Evolutionary conservation across 1,140 invertebrate species (phyloP).

Genomic region (Leptopilina boulardi): DNA sequence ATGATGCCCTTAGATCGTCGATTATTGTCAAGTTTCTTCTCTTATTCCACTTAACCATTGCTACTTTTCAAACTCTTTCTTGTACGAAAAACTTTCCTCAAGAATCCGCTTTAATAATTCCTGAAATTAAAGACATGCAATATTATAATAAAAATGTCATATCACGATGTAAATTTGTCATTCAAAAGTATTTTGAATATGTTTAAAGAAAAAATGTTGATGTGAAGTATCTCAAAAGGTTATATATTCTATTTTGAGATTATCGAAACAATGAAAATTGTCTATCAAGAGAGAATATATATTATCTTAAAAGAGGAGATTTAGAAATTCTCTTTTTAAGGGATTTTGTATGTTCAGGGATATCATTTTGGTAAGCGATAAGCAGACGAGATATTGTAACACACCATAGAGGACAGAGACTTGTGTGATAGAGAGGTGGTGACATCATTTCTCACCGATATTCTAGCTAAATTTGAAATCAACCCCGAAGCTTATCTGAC

Average conservation of each 20-base stretch:
- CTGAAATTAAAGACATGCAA: too few relatives aligned
- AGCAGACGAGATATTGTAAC: constrained; percentile 12
- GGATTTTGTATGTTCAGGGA: not conserved
- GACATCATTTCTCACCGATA: constrained; percentile 22
- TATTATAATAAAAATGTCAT: too few relatives aligned
- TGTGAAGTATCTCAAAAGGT: too few relatives aligned
- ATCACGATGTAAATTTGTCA: too few relatives aligned
- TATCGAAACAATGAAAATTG: not conserved
- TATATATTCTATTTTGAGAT: too few relatives aligned
- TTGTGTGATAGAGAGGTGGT: not conserved
- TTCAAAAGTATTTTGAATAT: too few relatives aligned
- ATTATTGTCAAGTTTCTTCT: not conserved
- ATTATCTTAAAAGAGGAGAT: not conserved
- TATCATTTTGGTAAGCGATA: constrained; percentile 14
- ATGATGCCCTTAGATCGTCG: constrained; percentile 7
- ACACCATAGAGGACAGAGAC: not conserved
- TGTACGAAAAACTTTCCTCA: not conserved
- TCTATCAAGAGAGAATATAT: constrained; percentile 6
- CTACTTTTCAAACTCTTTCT: not conserved
- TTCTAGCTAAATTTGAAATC: constrained; percentile 19
- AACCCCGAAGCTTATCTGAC: constrained; percentile 18
- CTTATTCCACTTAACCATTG: not conserved
- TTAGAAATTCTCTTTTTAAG: not conserved
- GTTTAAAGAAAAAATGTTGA: too few relatives aligned
- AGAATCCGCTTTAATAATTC: not conserved